Base-by-base conservation (phyloP, 2,888 invertebrate species). In the Caenorhabditis doughertyi region DNA sequence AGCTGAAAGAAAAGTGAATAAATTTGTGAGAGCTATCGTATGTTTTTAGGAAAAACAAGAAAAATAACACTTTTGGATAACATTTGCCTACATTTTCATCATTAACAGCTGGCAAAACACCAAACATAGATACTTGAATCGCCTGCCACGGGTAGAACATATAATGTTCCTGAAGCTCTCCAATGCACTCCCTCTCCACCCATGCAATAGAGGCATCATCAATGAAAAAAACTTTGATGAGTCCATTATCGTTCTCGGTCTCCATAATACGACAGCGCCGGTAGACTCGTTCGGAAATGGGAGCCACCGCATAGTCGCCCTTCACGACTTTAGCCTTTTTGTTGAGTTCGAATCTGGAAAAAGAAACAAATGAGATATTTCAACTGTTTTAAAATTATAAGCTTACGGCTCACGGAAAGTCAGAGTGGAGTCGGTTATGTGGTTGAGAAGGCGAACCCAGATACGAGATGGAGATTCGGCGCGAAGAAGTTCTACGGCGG, bases 381-480 rank as follows among this genome's bases (percentile, higher is more conserved):
- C 23, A 25, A 25, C 1, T n/a, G n/a, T n/a, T n/a, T n/a, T n/a
- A n/a, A n/a, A n/a, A n/a, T n/a, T n/a, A n/a, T n/a, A n/a, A 39
- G 80, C 85, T 49, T 16, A 86, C 85, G 85, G 85, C 55, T 87
- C 87, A 3, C 23, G 42, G 21, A 87, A 60, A 13, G 79, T 79
- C 2, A 87, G 74, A 3, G 53, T 53, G 0, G 51, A 32, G n/a
- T 84, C 79, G 0, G 85, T 83, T 62, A 85, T 85, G 62, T 86
- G 85, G 70, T 87, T 87, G 27, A 42, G 32, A 9, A 86, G 77
- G n/a, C 84, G 77, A 16, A 85, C 85, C 84, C 86, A 87, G 35
- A 87, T 79, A 8, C 64, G 32, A 2, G 84, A 83, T 2, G 86
- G 86, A 5, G 86, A 86, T 35, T 84, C 84, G 21, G 55, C 83